phyloP scores from a whole-genome alignment of 1,140 invertebrate species.

The Lepidurus packardi region DNA sequence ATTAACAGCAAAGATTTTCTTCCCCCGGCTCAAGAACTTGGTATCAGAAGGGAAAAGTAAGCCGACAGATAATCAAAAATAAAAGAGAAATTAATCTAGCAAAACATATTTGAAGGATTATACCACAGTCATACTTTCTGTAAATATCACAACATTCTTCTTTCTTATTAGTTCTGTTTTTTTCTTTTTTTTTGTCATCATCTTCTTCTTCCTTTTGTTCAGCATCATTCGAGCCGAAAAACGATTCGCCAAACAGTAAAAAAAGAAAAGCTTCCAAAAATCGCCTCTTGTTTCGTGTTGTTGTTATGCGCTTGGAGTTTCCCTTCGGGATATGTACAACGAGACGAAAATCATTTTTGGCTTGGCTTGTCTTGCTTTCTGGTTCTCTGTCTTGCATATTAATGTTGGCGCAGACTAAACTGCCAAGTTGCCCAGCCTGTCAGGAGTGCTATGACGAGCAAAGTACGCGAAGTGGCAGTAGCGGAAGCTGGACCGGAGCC shows the following conservation, averaged over 20 bases:
- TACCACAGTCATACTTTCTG: slow-evolving; percentile 21
- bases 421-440: neutral
- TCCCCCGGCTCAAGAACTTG: neutral
- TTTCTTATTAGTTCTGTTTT: slow-evolving; percentile 12
- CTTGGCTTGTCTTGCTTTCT: neutral
- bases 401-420: neutral
- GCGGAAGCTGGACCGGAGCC: neutral
- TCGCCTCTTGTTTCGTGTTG: neutral
- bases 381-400: neutral
- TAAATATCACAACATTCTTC: slow-evolving; percentile 22
- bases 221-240: neutral
- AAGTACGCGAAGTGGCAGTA: neutral
- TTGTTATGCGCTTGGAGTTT: neutral
- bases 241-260: neutral
- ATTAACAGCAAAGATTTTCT: too few relatives aligned
- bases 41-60: neutral
- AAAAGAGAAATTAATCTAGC: neutral
- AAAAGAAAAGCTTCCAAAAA: neutral
- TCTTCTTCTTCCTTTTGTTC: too few relatives aligned
- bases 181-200: neutral
- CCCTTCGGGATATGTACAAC: neutral
- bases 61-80: too few relatives aligned
- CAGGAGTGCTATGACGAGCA: neutral
- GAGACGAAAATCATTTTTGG: neutral
- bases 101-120: slow-evolving; percentile 22